Base-by-base conservation (phyloP, 1,140 invertebrate species). In the Ridgeia piscesae region DNA sequence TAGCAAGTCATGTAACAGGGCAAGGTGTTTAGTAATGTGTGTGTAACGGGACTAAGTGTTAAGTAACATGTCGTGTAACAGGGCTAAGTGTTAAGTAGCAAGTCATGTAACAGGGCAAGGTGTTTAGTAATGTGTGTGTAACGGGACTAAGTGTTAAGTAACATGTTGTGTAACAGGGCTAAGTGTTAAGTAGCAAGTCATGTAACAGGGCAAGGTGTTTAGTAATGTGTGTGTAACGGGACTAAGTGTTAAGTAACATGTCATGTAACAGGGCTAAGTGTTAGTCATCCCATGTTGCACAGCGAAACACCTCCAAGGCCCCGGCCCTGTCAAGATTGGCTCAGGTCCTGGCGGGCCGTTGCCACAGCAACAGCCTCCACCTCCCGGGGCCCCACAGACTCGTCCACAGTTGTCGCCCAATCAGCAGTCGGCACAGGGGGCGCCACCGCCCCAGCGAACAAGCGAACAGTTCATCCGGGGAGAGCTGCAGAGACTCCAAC, bases 401-500 rank as follows among this genome's bases (percentile, higher is more conserved):
- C 34, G 88, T 8, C 88, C 91, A 35, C 91, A 90, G 89, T 91
- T 88, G 88, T 92, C 88, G 58, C 91, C 50, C 31, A 89, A 92
- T 33, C 92, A 92, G 58, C 93, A 89, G 89, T 91, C 88, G 34
- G 89, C 77, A 33, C 92, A 91, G 35, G 89, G 91, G 88, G 48
- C 90, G 42, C 92, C 93, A 91, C 93, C 33, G 77, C 33, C 92
- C 9, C 92, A 93, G 48, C 92, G 91, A 88, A 58, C 91, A 31
- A 93, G 50, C 91, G 34, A 35, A 35, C 34, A 91, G 48, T 91
- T 35, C 27, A 91, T 91, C 48, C 91, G 48, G 33, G 33, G 91
- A n/a, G 92, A 93, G 34, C 58, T 93, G 33, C 89, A 91, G 33
- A 50, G 94, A 93, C 94, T 94, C 92, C 94, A 95, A 88, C 93